Evolutionary conservation across 64 coral and sea anemone genomes (phyloP), one percentile per base, ranked within the genome.

Genomic region (Montipora foliosa): DNA sequence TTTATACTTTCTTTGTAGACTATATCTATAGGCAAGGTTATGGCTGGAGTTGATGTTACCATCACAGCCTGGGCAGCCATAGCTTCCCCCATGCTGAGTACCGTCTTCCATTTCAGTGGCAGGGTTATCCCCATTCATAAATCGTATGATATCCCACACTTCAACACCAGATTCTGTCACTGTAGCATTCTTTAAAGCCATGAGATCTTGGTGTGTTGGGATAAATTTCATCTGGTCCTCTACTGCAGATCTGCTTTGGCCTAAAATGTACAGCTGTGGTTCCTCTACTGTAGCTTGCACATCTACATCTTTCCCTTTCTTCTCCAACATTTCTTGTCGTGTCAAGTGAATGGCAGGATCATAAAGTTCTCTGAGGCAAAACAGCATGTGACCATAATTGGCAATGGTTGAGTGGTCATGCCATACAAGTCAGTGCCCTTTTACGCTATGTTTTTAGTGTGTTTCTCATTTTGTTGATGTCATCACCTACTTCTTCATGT

Each of bases 381-480:
- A 91, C 2, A 91, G 78, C 89, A 91, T 91, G 62, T 80, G 79
- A 44, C 76, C 89, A 91, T 69, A 68, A 64, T 91, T 91, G 67
- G 89, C 77, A 51, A 91, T 7, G 5, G 79, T 51, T 6, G 61
- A 80, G 15, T 91, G 89, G 58, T 69, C 89, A 91, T 91, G 89
- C 89, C 89, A 91, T 4, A 91, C 24, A 16, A 91, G 70, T 77
- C 89, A 91, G 78, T 91, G 76, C 47, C 89, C 25, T 74, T 70
- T 79, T 4, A 17, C 62, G 61, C 64, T 80, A 67, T 5, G 11
- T 52, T 5, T 91, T 81, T 9, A 91, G 59, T 1, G 22, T 6
- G 22, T 69, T 11, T 74, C 50, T 80, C 44, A 76, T 91, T 79
- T 81, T 44, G n/a, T 64, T 47, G n/a, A 69, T 12, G 5, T 47